phyloP scores from a whole-genome alignment of 2,888 invertebrate genomes.

The Melipona beecheii region DNA sequence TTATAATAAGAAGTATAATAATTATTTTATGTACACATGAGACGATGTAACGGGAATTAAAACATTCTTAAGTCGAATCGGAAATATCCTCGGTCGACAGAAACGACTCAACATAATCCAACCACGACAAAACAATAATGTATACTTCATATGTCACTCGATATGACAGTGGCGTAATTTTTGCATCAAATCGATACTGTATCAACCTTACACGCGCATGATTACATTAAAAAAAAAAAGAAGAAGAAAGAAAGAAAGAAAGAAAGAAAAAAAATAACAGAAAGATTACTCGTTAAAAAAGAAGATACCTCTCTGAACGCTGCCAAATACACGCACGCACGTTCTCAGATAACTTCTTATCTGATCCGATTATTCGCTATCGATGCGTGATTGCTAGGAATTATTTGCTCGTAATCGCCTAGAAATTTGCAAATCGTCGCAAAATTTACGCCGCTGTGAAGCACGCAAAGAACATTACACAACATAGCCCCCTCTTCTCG shows the following conservation, averaged over 20 bases:
- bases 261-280: too few species aligned
- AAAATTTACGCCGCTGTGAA: conserved; percentile 9
- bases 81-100: conserved; percentile 25
- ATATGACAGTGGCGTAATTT: conserved; percentile 63
- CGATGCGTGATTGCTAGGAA: conserved; percentile 1
- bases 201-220: too few species aligned
- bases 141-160: conserved; percentile 56
- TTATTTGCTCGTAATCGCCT: not conserved
- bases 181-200: conserved; percentile 14
- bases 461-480: conserved; percentile 25
- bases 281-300: too few species aligned
- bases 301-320: too few species aligned
- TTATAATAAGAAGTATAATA: conserved; percentile 82
- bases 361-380: not conserved
- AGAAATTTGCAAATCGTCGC: conserved; percentile 3
- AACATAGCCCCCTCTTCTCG: conserved; percentile 9
- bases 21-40: conserved; percentile 81
- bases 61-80: conserved; percentile 73
- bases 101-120: conserved; percentile 57
- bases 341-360: not conserved
- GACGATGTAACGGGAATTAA: conserved; percentile 81
- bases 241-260: too few species aligned
- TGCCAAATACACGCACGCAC: too few species aligned
- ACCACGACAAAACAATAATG: conserved; percentile 72
- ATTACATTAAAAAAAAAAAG: not conserved